Evolutionary conservation across 2,797 vertebrate species (phyloP), one percentile per base, ranked within the genome.

Genomic region (Manis javanica): DNA sequence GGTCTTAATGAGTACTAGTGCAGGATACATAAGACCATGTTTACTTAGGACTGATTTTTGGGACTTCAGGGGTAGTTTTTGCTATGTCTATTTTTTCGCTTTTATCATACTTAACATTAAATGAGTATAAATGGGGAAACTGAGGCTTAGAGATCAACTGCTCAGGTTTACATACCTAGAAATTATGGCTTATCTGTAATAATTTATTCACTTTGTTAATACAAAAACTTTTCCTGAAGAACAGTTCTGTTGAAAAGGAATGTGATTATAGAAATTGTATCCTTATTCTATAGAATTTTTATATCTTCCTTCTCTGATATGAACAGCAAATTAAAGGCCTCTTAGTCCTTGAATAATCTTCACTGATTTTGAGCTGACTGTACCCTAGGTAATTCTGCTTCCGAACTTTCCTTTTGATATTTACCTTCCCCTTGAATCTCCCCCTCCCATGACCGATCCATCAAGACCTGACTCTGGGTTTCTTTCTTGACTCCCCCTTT

Each of bases 191-290:
- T 88, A 15, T 72, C 59, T 74, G 6, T 91, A 39, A 51, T 84
- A 72, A 84, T 74, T 91, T 87, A 68, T 86, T 90, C 55, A 97
- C 26, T 84, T 78, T 75, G 24, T 84, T 91, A 7, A 51, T 61
- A 51, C 1, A 75, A 93, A 39, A 90, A 95, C 34, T 51, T 87
- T 14, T 74, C 96, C 51, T 93, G 49, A 95, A 91, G 42, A 61
- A 79, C 75, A 37, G 18, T 72, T 92, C 69, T 51, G 6, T 90
- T 66, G 42, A 74, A 72, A 39, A 91, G 11, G n/a, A 87, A 77
- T 77, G 24, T 84, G 53, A 83, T 74, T 87, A 79, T 57, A 93
- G 53, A 93, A 86, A 34, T 46, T 89, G 5, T 1, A 92, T 75
- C 18, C 14, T 87, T 84, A 92, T 29, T 51, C 39, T 94, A 0